phyloP scores from a whole-genome alignment of 2,888 invertebrate genomes.

The Caradrina clavipalpis region DNA sequence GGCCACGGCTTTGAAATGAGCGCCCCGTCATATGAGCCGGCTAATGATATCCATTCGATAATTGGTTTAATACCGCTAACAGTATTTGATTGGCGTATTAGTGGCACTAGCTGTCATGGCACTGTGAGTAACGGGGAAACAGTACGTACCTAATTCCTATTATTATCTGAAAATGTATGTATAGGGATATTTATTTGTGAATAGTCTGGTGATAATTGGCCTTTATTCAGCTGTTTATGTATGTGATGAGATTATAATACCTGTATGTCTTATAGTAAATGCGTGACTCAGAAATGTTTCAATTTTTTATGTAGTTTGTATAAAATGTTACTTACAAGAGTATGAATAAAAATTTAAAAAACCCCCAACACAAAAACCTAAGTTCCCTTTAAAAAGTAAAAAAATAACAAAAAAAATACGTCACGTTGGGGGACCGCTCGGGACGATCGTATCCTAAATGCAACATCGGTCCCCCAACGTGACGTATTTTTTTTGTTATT shows the following conservation, averaged over 20 bases:
- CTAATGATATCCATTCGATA: slow-evolving; percentile 31
- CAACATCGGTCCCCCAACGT: too few species aligned
- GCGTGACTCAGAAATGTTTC: too few species aligned
- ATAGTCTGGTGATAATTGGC: background rate
- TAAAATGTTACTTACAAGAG: too few species aligned
- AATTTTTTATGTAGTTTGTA: too few species aligned
- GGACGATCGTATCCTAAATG: too few species aligned
- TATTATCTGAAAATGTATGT: slow-evolving; percentile 8
- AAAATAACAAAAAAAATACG: too few species aligned
- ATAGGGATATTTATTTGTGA: slow-evolving; percentile 15
- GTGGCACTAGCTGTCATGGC: slow-evolving; percentile 14
- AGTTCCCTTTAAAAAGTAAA: too few species aligned
- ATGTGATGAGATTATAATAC: background rate
- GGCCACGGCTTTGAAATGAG: slow-evolving; percentile 21
- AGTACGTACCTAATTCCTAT: background rate
- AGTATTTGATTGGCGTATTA: slow-evolving; percentile 42
- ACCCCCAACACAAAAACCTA: too few species aligned
- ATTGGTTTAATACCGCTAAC: slow-evolving; percentile 33
- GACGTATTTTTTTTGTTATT: too few species aligned
- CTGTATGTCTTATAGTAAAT: background rate
- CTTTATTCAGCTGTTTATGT: slow-evolving; percentile 1
- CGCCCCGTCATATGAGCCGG: background rate
- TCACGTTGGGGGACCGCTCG: too few species aligned
- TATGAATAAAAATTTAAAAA: too few species aligned
- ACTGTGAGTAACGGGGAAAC: background rate